Evolutionary conservation across 2,113 vertebrate genomes (phyloP).

Genomic region (Corydoras maculifer): DNA sequence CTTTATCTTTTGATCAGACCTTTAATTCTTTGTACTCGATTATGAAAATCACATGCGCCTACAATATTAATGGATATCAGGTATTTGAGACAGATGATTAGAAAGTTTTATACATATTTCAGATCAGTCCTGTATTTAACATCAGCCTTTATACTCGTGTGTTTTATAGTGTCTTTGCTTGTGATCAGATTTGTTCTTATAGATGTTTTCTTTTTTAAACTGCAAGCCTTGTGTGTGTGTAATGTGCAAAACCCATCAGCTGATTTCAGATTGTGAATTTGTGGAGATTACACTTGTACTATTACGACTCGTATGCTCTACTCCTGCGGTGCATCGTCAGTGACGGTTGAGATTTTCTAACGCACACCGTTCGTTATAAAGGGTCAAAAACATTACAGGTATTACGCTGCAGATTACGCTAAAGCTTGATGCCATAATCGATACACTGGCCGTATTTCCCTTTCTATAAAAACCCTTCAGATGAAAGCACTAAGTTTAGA

Average conservation of each 20-base stretch:
- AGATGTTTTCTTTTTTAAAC: not conserved
- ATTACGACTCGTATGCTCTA: not conserved
- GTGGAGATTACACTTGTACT: not conserved
- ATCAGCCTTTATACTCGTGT: conserved; percentile 6
- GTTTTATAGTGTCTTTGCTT: conserved; percentile 9
- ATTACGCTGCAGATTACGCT: conserved; percentile 46
- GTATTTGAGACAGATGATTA: too few species aligned
- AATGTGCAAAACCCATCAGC: not conserved
- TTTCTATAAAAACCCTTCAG: conserved; percentile 3
- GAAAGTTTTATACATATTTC: not conserved
- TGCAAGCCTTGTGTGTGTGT: not conserved
- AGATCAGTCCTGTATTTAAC: not conserved
- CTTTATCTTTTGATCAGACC: too few species aligned
- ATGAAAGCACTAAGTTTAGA: conserved; percentile 7
- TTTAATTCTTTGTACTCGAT: too few species aligned
- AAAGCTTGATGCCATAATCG: conserved; percentile 47
- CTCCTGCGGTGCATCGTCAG: not conserved
- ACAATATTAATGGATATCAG: not conserved
- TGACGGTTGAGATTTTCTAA: not conserved
- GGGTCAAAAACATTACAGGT: conserved; percentile 57
- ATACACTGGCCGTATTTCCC: conserved; percentile 56
- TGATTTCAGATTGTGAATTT: conserved; percentile 22
- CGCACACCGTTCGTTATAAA: conserved; percentile 40
- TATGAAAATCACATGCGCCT: too few species aligned
- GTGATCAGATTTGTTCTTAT: not conserved